Evolutionary conservation across 1,140 invertebrate species (phyloP), one percentile per base, ranked within the genome.

Genomic region (Phymorhynchus buccinoides): DNA sequence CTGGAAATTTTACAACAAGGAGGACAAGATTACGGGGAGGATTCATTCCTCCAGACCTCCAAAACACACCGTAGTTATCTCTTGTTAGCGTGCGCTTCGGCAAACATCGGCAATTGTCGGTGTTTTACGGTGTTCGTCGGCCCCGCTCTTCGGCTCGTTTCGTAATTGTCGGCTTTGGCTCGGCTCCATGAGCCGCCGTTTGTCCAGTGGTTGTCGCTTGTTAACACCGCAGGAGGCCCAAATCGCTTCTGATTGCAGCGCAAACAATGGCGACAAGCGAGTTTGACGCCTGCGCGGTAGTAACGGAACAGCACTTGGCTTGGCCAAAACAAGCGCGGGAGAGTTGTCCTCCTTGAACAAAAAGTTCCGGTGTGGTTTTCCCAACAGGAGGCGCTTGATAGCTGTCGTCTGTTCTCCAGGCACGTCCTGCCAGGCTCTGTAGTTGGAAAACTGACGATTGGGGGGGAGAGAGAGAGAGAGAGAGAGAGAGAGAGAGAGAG

Each of bases 261-360:
- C 81, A 83, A 83, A 83, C 81, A 83, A 68, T 68, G 62, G n/a
- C 37, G 62, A 83, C 81, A 71, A 42, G 81, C 18, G 81, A 66
- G 35, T 71, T 83, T 44, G 62, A 83, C 81, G 81, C 62, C 81
- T 44, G 81, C 66, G 66, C 39, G 27, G 27, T 18, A 48, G 37
- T 75, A 79, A 71, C 81, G 81, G 81, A 39, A 83, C 81, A 44
- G 27, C 39, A 66, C 81, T 71, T 27, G n/a, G 27, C 52, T 35
- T 35, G 52, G 48, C 16, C 22, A n/a, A 3, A 1, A 52, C 27
- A 30, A 4, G 32, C 35, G 73, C 27, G 32, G n/a, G 73, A 75
- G 73, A 75, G 73, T 75, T 75, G 37, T 75, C 73, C 27, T 9
- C 73, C 73, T 0, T 14, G n/a, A 66, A 66, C 32, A 37, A 32